Conservation (phyloP, 35 echinoderm and acorn worm species). For the Amphiura filiformis region DNA sequence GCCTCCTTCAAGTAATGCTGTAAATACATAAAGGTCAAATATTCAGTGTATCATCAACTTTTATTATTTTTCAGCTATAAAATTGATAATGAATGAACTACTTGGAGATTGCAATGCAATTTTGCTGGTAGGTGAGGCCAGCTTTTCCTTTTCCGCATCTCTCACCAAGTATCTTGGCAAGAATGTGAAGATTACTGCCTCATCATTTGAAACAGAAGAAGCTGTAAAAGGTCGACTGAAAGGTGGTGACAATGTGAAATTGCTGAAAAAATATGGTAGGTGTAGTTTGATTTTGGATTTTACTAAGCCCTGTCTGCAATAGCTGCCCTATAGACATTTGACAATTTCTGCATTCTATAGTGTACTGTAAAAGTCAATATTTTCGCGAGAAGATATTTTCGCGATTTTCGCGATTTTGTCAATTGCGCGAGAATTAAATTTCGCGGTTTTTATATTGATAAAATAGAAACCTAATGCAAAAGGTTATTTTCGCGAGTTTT, state of each 20-base stretch:
- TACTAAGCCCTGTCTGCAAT: no score
- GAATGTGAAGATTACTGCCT: conserved; percentile 25
- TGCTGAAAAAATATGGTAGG: conserved; percentile 37
- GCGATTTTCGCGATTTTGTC: not conserved
- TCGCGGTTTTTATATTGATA: no score
- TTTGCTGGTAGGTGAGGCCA: conserved; percentile 85
- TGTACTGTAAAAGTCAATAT: no score
- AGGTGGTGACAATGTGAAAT: conserved; percentile 15
- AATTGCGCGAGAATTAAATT: no score
- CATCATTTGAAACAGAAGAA: conserved; percentile 56
- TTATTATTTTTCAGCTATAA: no score
- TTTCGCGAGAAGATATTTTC: not conserved
- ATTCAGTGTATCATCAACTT: no score
- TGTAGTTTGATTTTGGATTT: not conserved
- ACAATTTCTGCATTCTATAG: no score
- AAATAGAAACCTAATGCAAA: no score
- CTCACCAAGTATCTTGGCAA: conserved; percentile 29
- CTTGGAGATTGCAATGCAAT: not conserved
- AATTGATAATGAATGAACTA: conserved; percentile 17
- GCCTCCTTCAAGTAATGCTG: no score
- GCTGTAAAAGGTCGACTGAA: not conserved
- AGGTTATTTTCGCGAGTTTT: no score
- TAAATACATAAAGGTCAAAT: no score
- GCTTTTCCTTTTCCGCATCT: conserved; percentile 81
- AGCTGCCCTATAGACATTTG: no score